Evolutionary conservation across 2,797 vertebrate genomes (phyloP).

Genomic region (Alca torda): DNA sequence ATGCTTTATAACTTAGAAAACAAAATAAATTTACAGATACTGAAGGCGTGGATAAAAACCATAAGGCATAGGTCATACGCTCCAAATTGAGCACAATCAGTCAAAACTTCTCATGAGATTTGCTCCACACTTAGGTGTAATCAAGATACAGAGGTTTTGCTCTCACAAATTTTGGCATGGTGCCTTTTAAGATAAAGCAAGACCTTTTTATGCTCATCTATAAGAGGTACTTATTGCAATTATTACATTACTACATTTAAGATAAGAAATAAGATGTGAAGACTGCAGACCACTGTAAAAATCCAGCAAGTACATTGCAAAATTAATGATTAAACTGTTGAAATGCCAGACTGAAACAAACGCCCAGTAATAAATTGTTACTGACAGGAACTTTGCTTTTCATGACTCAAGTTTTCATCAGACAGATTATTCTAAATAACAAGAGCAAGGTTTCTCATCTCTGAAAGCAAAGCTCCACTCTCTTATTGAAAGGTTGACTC

Average conservation of each 20-base stretch:
- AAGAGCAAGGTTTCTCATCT: background rate
- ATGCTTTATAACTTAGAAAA: background rate
- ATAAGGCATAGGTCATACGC: background rate
- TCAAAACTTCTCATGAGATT: background rate
- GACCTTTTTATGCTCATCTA: background rate
- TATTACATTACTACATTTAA: background rate
- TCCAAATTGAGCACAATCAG: background rate
- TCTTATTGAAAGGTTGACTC: background rate
- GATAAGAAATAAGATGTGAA: background rate
- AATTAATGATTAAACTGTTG: background rate
- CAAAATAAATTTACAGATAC: background rate
- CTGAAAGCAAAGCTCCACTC: background rate
- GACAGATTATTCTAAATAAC: background rate
- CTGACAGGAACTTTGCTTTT: background rate
- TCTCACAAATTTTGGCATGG: background rate
- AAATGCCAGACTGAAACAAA: background rate
- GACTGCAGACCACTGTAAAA: background rate
- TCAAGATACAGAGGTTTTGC: background rate
- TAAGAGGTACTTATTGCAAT: background rate
- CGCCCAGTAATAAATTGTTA: background rate
- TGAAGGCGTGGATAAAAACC: background rate
- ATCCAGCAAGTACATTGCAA: background rate
- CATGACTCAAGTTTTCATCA: background rate
- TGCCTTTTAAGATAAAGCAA: background rate
- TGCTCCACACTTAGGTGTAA: background rate